These are phyloP conservation scores for Phylloscopus whistleri DNA, from an alignment of 2,113 vertebrate species.

Conservation along the genomic window DNA sequence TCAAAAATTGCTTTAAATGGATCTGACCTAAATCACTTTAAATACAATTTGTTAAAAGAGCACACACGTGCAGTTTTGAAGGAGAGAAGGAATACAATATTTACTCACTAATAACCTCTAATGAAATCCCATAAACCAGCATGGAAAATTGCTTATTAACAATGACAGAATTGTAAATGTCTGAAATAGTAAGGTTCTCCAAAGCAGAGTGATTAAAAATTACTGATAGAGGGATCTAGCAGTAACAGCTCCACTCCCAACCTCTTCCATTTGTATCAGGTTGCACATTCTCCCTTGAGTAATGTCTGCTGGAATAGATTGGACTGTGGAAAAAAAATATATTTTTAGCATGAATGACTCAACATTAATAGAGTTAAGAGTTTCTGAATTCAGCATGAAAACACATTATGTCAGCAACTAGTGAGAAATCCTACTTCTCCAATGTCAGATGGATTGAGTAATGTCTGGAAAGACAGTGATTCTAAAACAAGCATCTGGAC, in stretches of 20 bases:
- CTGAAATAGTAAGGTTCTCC: neutral
- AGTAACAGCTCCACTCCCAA: neutral
- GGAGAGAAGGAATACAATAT: neutral
- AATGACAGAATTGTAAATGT: neutral
- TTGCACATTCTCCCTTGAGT: neutral
- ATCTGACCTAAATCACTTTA: neutral
- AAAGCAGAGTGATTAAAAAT: neutral
- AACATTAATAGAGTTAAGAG: neutral
- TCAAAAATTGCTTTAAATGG: neutral
- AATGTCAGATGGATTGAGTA: slow-evolving; percentile 46
- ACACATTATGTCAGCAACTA: slow-evolving; percentile 32
- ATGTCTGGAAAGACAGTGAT: slow-evolving; percentile 54
- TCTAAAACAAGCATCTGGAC: slow-evolving; percentile 17
- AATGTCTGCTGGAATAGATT: neutral
- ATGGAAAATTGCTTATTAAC: neutral
- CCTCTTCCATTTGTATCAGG: neutral
- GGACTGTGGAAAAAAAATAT: neutral
- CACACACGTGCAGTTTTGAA: neutral
- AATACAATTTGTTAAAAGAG: neutral
- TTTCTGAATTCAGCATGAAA: slow-evolving; percentile 45
- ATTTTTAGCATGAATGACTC: slow-evolving; percentile 17
- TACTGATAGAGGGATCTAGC: neutral
- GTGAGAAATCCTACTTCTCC: slow-evolving; percentile 42
- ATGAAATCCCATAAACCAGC: neutral
- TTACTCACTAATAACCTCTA: neutral